Evolutionary conservation across 2,888 invertebrate species (phyloP).

Genomic region (Stenichneumon culpator): DNA sequence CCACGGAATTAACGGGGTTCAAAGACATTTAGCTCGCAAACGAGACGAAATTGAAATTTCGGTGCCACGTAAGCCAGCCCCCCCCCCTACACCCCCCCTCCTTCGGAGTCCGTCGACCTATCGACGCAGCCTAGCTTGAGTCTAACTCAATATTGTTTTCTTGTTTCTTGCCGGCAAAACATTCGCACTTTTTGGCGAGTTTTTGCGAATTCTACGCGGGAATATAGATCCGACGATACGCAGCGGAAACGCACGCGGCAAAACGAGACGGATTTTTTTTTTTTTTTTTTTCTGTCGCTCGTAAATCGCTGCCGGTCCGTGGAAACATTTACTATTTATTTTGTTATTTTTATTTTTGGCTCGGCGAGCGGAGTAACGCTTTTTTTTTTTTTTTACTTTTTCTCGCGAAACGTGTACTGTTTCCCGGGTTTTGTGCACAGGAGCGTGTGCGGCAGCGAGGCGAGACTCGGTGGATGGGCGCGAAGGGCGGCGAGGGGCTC

Average conservation of each 20-base stretch:
- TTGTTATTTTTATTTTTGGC: constrained; percentile 50
- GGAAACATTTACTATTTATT: constrained; percentile 60
- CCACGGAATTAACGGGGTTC: constrained; percentile 63
- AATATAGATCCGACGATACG: constrained; percentile 1
- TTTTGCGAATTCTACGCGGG: neutral
- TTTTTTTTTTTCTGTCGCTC: constrained; percentile 69
- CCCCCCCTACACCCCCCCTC: neutral
- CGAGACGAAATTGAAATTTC: constrained; percentile 65
- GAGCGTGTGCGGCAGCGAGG: constrained; percentile 20
- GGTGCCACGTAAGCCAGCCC: constrained; percentile 11
- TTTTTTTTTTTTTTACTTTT: constrained; percentile 36
- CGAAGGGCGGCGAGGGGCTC: constrained; percentile 23
- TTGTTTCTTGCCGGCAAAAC: neutral
- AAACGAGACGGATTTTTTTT: constrained; percentile 72
- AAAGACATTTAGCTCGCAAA: constrained; percentile 61
- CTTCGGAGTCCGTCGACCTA: constrained; percentile 4
- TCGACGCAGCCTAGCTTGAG: neutral
- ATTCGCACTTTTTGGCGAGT: neutral
- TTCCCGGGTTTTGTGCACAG: constrained; percentile 52
- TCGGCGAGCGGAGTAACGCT: constrained; percentile 35
- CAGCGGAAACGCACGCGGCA: constrained; percentile 62
- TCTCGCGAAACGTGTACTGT: constrained; percentile 43
- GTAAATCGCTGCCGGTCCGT: constrained; percentile 74
- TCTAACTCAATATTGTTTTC: neutral
- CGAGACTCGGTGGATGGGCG: constrained; percentile 8